These are phyloP conservation scores for Caenorhabditis sp. DNA, from an alignment of 2,888 invertebrate genomes.

Conservation along the genomic window DNA sequence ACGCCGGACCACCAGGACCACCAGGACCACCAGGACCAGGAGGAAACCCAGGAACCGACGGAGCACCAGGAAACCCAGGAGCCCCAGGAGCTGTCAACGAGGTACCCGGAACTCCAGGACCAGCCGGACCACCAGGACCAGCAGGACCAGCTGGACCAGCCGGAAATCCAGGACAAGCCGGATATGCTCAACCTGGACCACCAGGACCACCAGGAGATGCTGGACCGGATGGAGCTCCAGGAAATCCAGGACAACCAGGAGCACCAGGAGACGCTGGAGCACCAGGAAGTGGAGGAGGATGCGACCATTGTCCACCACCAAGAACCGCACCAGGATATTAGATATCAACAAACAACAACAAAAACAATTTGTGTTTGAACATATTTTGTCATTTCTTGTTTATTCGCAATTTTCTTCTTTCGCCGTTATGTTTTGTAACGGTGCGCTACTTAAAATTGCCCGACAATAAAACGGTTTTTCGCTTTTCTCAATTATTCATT, in stretches of 20 bases:
- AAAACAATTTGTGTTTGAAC: too few species aligned
- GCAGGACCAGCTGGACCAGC: slow-evolving; percentile 56
- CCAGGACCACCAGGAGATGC: slow-evolving; percentile 36
- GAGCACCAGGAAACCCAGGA: slow-evolving; percentile 57
- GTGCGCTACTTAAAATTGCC: neutral
- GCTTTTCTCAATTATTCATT: neutral
- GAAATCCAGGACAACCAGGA: slow-evolving; percentile 42
- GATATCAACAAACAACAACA: too few species aligned
- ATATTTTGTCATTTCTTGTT: neutral
- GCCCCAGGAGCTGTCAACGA: slow-evolving; percentile 52
- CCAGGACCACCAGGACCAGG: slow-evolving; percentile 44
- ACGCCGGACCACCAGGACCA: slow-evolving; percentile 49
- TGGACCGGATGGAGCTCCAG: slow-evolving; percentile 45
- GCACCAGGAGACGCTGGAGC: slow-evolving; percentile 43
- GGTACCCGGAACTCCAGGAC: slow-evolving; percentile 50
- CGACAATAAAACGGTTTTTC: neutral
- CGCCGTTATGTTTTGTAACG: neutral
- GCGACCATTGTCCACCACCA: slow-evolving; percentile 53
- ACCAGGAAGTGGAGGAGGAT: slow-evolving; percentile 45
- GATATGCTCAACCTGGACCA: slow-evolving; percentile 22
- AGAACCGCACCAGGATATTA: slow-evolving; percentile 53
- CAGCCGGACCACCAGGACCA: slow-evolving; percentile 53
- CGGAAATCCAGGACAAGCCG: slow-evolving; percentile 47
- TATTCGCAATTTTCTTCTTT: neutral
- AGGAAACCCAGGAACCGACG: slow-evolving; percentile 40